Base-by-base conservation (phyloP, 2,113 vertebrate species). In the Mus spicilegus region DNA sequence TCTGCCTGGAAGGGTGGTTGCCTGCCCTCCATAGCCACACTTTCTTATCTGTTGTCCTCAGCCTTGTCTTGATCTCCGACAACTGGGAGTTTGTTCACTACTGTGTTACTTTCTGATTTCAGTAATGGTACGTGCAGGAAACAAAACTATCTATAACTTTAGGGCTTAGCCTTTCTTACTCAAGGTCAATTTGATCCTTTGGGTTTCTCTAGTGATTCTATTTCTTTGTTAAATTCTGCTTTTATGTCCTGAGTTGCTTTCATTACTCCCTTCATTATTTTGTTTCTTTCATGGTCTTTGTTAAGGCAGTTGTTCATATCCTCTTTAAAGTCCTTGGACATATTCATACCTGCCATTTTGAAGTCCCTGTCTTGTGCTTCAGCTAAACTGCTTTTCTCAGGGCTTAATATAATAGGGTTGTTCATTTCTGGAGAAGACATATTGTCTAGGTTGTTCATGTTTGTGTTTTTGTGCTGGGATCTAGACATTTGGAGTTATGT, bases 1-100 rank as follows among this genome's bases (percentile, higher is more conserved):
- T 22, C 51, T 0, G 20, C 28, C 26, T 3, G 42, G n/a, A 1
- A 14, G 2, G 30, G 19, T 22, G 14, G n/a, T 14, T n/a, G 1
- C 24, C 51, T 56, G 77, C 2, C 51, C 33, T 80, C 17, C 33
- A 56, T 12, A 56, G 77, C 10, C 77, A 80, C 8, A 1, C 9
- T 56, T 80, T 4, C 77, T 12, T 42, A 36, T n/a, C 39, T 65
- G 65, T 24, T 1, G 11, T 42, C 14, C 11, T 17, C 24, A 13
- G 4, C 26, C 20, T 26, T 13, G 36, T 17, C 67, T 65, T 33
- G 1, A 8, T 28, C 70, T 30, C 78, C 39, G 72, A 7, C 1
- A 58, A 10, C 39, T 42, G 0, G 85, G 11, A 3, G 3, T 65
- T 30, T 61, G 8, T 33, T 36, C 4, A 72, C 81, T 12, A 1